Conservation (phyloP, 2,888 invertebrate genomes). For the Parochlus steinenii region DNA sequence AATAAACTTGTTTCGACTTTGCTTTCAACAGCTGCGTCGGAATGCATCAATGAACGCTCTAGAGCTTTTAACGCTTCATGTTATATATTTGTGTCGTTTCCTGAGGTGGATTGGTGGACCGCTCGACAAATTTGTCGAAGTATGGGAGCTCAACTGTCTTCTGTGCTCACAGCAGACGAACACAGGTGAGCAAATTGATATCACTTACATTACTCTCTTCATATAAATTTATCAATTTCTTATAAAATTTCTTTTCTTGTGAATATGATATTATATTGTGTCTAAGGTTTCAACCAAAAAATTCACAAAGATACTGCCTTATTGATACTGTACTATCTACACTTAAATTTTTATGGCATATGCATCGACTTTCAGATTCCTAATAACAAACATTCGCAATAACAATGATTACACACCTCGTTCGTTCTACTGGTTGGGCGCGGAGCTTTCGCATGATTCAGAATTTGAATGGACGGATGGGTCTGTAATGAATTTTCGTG, state of each 20-base stretch:
- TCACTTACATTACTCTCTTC: no score
- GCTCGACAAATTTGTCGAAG: slow-evolving; percentile 54
- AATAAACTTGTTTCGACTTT: no score
- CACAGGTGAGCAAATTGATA: slow-evolving; percentile 30
- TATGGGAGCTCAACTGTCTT: slow-evolving; percentile 51
- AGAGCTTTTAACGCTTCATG: slow-evolving; percentile 53
- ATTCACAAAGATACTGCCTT: no score
- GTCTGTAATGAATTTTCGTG: slow-evolving; percentile 40
- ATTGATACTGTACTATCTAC: no score
- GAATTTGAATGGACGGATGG: slow-evolving; percentile 51
- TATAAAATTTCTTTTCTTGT: no score
- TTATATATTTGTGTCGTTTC: slow-evolving; percentile 60
- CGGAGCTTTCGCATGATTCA: slow-evolving; percentile 30
- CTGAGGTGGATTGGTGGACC: slow-evolving; percentile 56
- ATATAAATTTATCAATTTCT: no score
- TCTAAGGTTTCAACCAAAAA: no score
- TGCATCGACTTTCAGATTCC: slow-evolving; percentile 34
- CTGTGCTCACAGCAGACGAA: slow-evolving; percentile 49
- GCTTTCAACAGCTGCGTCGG: slow-evolving; percentile 38
- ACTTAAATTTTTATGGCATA: no score
- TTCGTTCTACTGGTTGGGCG: slow-evolving; percentile 59
- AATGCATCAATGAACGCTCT: slow-evolving; percentile 53
- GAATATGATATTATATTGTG: no score
- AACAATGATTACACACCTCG: slow-evolving; percentile 55
- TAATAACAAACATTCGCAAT: slow-evolving; percentile 48